A percentile compares a stretch with the other conserved stretches of the same genome.
phyloP scores from a whole-genome alignment of 2,113 vertebrate species.

The Alligator mississippiensis region DNA sequence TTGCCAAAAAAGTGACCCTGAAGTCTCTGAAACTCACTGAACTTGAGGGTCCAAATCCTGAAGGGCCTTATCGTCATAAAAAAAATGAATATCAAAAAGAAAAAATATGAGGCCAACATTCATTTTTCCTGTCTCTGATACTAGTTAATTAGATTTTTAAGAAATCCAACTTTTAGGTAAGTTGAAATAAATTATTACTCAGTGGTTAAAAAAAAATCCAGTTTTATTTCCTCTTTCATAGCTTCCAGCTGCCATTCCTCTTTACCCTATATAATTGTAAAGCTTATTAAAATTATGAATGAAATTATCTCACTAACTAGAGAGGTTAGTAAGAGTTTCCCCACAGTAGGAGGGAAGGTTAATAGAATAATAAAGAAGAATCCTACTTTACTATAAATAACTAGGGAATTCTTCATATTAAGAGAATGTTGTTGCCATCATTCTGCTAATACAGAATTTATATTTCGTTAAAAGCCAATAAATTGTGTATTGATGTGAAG shows the following conservation, averaged over 20 bases:
- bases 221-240: constrained; percentile 20
- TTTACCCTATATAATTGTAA: constrained; percentile 40
- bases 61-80: too few species aligned
- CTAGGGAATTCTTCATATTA: neutral
- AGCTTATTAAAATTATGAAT: constrained; percentile 12
- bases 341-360: constrained; percentile 36
- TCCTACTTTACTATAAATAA: constrained; percentile 33
- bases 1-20: too few species aligned
- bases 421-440: neutral
- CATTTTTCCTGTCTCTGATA: neutral
- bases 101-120: neutral
- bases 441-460: neutral
- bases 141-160: neutral
- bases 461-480: neutral
- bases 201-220: constrained; percentile 14
- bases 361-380: constrained; percentile 44
- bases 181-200: neutral
- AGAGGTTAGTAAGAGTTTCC: constrained; percentile 33
- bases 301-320: constrained; percentile 22
- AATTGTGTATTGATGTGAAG: neutral
- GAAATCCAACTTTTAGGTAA: neutral
- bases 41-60: too few species aligned
- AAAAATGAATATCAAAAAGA: neutral
- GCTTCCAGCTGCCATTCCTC: neutral
- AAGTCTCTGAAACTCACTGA: too few species aligned